Percentiles rank a stretch among this genome's conserved stretches.
Conservation (phyloP, 2,797 vertebrate species). For the Botia kubotai region DNA sequence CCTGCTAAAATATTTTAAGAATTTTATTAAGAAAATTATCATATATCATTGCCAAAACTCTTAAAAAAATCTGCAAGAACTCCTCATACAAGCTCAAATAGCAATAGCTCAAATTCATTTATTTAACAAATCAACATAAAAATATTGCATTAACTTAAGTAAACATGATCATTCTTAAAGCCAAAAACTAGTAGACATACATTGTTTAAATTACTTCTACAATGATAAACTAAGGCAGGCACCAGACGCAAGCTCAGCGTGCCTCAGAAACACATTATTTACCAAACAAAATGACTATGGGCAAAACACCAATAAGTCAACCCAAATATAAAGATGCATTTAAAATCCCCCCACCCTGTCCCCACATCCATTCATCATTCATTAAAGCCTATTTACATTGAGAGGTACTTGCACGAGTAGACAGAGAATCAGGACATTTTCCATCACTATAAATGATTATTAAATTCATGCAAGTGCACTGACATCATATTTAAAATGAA, state of each 20-base stretch:
- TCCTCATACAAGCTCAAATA: slow-evolving; percentile 38
- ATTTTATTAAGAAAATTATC: no score
- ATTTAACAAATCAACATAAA: slow-evolving; percentile 88
- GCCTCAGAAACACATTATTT: slow-evolving; percentile 67
- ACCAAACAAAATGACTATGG: slow-evolving; percentile 64
- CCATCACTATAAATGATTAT: slow-evolving; percentile 77
- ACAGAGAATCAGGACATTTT: slow-evolving; percentile 74
- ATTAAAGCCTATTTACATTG: slow-evolving; percentile 84
- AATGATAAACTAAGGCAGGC: slow-evolving; percentile 77
- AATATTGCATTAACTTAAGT: slow-evolving; percentile 81
- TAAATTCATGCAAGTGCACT: slow-evolving; percentile 80
- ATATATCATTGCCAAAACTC: not conserved
- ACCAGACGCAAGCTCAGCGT: slow-evolving; percentile 76
- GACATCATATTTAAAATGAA: slow-evolving; percentile 66
- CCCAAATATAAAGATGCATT: slow-evolving; percentile 56
- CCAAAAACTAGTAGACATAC: slow-evolving; percentile 85
- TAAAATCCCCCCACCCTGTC: slow-evolving; percentile 52
- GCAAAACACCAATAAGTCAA: slow-evolving; percentile 61
- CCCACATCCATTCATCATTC: slow-evolving; percentile 73
- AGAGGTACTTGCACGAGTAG: slow-evolving; percentile 77
- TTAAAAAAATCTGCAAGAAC: not conserved
- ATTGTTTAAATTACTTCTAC: slow-evolving; percentile 76
- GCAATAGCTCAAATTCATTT: slow-evolving; percentile 78
- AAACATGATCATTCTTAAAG: slow-evolving; percentile 83
- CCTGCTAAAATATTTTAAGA: no score